phyloP scores from a whole-genome alignment of 2,113 vertebrate genomes.

The Mesembrinibis cayennensis region DNA sequence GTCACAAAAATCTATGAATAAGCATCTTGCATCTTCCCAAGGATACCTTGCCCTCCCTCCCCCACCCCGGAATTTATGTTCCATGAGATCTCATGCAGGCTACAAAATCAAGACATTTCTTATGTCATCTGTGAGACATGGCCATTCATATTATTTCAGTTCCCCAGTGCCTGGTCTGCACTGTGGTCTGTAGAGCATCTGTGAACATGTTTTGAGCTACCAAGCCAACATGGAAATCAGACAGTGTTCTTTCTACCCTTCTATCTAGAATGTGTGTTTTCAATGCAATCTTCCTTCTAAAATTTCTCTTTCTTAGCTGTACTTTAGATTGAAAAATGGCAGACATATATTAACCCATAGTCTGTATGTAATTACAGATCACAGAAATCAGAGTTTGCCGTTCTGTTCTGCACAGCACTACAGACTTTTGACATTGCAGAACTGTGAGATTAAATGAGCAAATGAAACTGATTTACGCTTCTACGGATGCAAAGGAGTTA shows the following conservation, averaged over 20 bases:
- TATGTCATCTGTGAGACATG: background rate
- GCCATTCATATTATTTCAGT: background rate
- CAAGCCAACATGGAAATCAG: background rate
- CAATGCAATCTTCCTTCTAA: background rate
- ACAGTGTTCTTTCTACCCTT: background rate
- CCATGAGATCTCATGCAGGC: background rate
- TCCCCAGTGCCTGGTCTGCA: background rate
- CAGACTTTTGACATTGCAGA: background rate
- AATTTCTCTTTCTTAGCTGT: background rate
- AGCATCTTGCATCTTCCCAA: background rate
- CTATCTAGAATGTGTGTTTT: background rate
- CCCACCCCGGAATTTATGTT: background rate
- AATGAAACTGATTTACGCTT: background rate
- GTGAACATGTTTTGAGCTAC: background rate
- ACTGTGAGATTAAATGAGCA: background rate
- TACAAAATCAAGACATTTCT: background rate
- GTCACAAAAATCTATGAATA: background rate
- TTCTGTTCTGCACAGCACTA: background rate
- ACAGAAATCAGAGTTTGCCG: background rate
- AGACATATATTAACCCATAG: background rate
- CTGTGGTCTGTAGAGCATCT: background rate
- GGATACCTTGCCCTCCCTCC: background rate
- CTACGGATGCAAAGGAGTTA: background rate
- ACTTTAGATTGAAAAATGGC: background rate
- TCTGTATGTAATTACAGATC: background rate